These are phyloP conservation scores for Acleris cristana DNA, from an alignment of 2,888 invertebrate species.

Conservation along the genomic window DNA sequence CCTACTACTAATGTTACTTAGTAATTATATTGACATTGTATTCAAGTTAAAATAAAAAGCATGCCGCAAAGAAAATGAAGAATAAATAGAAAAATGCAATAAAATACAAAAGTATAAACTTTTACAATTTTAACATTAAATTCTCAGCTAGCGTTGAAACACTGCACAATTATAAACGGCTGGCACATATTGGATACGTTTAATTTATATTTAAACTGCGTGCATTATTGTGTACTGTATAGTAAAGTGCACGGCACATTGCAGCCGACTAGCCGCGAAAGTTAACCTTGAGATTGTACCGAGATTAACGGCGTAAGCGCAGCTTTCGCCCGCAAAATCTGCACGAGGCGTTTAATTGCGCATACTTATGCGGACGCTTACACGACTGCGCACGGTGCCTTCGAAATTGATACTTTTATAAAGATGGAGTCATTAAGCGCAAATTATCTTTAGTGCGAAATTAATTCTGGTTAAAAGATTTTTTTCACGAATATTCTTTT, in stretches of 20 bases:
- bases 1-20: too few relatives aligned
- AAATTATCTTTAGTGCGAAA: background rate
- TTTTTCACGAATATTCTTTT: background rate
- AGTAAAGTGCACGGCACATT: constrained; percentile 44
- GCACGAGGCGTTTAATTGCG: constrained; percentile 16
- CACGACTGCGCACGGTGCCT: constrained; percentile 7
- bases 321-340: constrained; percentile 65
- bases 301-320: constrained; percentile 62
- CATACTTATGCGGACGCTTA: constrained; percentile 22
- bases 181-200: background rate
- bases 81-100: too few relatives aligned
- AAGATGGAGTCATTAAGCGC: constrained; percentile 5
- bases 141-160: too few relatives aligned
- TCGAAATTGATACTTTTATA: constrained; percentile 18
- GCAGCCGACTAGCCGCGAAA: constrained; percentile 65
- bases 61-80: too few relatives aligned
- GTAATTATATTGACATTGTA: too few relatives aligned
- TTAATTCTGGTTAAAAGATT: background rate
- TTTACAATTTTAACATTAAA: too few relatives aligned
- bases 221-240: background rate
- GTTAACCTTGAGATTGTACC: constrained; percentile 71
- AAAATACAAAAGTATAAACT: too few relatives aligned
- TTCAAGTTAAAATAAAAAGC: too few relatives aligned
- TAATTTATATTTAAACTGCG: background rate
- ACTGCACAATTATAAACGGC: too few relatives aligned